Evolutionary conservation across 2,888 invertebrate genomes (phyloP).

Genomic region (Siphlonurus alternatus): DNA sequence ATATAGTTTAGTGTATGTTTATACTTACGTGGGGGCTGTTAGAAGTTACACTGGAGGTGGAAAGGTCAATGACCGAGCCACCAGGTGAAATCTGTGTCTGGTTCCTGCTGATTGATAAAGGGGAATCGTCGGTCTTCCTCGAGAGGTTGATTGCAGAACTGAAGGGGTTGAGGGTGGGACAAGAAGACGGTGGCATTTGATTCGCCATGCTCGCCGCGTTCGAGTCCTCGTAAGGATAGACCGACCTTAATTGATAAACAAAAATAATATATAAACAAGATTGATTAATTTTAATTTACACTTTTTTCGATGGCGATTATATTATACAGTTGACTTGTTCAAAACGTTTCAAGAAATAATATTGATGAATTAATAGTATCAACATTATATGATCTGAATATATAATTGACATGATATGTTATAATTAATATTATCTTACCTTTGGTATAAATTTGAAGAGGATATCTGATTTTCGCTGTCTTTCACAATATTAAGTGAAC

Average conservation of each 20-base stretch:
- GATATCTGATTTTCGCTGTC: neutral
- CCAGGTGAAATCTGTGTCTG: conserved; percentile 51
- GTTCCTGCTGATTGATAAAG: neutral
- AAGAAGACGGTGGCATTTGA: neutral
- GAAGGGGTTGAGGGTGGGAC: conserved; percentile 2
- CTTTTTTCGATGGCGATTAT: too few relatives aligned
- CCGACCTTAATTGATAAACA: neutral
- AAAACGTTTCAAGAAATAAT: too few relatives aligned
- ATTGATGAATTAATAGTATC: too few relatives aligned
- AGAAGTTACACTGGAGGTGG: conserved; percentile 68
- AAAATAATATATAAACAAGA: too few relatives aligned
- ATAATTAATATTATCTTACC: neutral
- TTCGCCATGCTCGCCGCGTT: neutral
- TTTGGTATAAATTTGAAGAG: conserved; percentile 1
- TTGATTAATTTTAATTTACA: too few relatives aligned
- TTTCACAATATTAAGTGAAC: neutral
- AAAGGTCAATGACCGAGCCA: conserved; percentile 70
- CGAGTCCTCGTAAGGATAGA: conserved; percentile 1
- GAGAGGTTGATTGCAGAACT: neutral
- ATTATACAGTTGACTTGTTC: too few relatives aligned
- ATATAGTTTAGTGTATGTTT: too few relatives aligned
- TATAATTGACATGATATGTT: too few relatives aligned
- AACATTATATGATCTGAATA: too few relatives aligned
- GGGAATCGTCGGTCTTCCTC: neutral
- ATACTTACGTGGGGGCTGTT: conserved; percentile 66